Evolutionary conservation across 2,113 vertebrate genomes (phyloP).

Genomic region (Syngnathus scovelli): DNA sequence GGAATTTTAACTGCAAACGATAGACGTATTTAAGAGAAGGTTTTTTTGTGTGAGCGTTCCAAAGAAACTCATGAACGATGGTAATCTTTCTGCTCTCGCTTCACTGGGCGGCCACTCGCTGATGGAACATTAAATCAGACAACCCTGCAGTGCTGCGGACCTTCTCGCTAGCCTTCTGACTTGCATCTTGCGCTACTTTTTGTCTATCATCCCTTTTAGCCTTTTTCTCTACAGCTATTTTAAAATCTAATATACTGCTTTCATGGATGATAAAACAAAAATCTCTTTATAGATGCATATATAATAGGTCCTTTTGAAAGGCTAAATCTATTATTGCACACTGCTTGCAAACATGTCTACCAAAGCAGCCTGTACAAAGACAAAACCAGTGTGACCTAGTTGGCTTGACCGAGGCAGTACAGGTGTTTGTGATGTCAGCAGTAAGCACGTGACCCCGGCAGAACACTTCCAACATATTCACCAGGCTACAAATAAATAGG

Average conservation of each 20-base stretch:
- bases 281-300: neutral
- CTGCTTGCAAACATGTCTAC: conserved; percentile 10
- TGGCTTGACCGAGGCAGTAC: conserved; percentile 14
- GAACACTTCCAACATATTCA: neutral
- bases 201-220: neutral
- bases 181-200: neutral
- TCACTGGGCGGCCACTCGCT: conserved; percentile 43
- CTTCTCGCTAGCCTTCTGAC: conserved; percentile 11
- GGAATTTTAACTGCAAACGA: neutral
- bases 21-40: neutral
- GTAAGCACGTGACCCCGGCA: neutral
- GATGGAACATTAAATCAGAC: conserved; percentile 63
- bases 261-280: neutral
- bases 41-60: conserved; percentile 15
- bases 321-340: neutral
- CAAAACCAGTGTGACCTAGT: conserved; percentile 6
- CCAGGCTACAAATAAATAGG: neutral
- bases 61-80: conserved; percentile 28
- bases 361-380: conserved; percentile 10
- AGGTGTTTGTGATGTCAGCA: conserved; percentile 30
- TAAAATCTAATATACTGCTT: neutral
- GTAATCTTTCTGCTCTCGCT: conserved; percentile 48
- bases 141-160: conserved; percentile 48
- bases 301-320: neutral
- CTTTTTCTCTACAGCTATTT: neutral